Base-by-base conservation (phyloP, 2,888 invertebrate species). In the Acleris sparsana region DNA sequence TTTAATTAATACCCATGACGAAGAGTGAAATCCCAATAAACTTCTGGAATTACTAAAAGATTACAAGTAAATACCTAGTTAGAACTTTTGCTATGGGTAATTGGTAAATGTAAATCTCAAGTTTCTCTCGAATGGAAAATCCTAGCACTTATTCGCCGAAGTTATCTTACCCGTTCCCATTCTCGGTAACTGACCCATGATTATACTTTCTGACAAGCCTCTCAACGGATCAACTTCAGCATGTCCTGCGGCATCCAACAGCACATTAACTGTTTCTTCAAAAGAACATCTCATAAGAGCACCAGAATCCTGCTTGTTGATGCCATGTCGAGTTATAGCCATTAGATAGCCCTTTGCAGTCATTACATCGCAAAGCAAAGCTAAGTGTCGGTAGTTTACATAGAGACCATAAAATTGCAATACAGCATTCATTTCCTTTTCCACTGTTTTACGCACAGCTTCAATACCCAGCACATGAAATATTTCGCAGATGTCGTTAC, bases 241-340 rank as follows among this genome's bases (percentile, higher is more conserved):
- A 83, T 99, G 99, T 63, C 98, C 97, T 0, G 99, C 98, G 0
- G 99, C 99, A 85, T 99, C 99, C 94, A 99, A 95, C 74, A 99
- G 88, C 68, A 99, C 99, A 82, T 99, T 99, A 0, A 99, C 99
- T 0, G 99, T 99, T 95, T 99, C 99, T 92, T 99, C 99, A 86
- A 99, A 99, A n/a, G 99, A 99, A 87, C 99, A 99, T 90, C 99
- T 96, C 98, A 99, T 99, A 66, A 99, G 95, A 13, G 99, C 99
- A 72, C 99, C 99, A 66, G 99, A 99, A 79, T 99, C 99, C 85
- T 98, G 98, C 75, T 97, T 94, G 91, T 99, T 99, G 85, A 99
- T 99, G 81, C 99, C 99, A 94, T 99, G 99, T 94, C 99, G 97
- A 48, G 99, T 99, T 85, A 99, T 99, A 72, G 99, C 99, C 99